phyloP scores from a whole-genome alignment of 2,888 invertebrate species.

The Dilophus febrilis region DNA sequence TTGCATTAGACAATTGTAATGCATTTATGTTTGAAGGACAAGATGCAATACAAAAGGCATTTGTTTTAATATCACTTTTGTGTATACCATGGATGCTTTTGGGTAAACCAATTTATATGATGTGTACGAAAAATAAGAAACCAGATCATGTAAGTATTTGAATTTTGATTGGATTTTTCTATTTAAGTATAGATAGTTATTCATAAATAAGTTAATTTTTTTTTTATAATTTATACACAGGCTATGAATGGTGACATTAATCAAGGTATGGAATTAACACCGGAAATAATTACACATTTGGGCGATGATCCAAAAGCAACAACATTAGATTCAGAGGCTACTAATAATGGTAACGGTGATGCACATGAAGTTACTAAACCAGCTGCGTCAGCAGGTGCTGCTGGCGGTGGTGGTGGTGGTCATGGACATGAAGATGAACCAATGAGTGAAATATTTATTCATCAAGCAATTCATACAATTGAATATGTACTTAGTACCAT shows the following conservation, averaged over 20 bases:
- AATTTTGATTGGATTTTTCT: background rate
- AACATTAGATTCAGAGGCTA: slow-evolving; percentile 15
- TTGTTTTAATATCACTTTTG: slow-evolving; percentile 61
- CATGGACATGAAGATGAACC: slow-evolving; percentile 40
- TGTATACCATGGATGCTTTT: slow-evolving; percentile 91
- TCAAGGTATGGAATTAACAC: slow-evolving; percentile 46
- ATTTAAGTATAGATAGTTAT: background rate
- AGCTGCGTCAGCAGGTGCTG: slow-evolving; percentile 5
- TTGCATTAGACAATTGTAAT: slow-evolving; percentile 31
- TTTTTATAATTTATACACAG: slow-evolving; percentile 11
- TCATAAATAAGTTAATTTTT: background rate
- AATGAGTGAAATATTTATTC: slow-evolving; percentile 78
- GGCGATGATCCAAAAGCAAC: slow-evolving; percentile 6
- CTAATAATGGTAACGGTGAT: slow-evolving; percentile 24
- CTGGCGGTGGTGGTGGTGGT: slow-evolving; percentile 15
- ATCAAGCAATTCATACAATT: slow-evolving; percentile 91
- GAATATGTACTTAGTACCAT: slow-evolving; percentile 92
- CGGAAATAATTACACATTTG: slow-evolving; percentile 24
- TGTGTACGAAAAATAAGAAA: slow-evolving; percentile 33
- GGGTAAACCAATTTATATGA: slow-evolving; percentile 72
- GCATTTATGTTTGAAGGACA: slow-evolving; percentile 56
- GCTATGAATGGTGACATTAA: slow-evolving; percentile 42
- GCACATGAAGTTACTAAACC: no score
- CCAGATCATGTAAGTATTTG: slow-evolving; percentile 24
- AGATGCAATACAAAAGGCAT: slow-evolving; percentile 48